Percentiles rank a stretch among this genome's conserved stretches.
phyloP scores from a whole-genome alignment of 2,797 vertebrate genomes.

The Myiotriccus ornatus region DNA sequence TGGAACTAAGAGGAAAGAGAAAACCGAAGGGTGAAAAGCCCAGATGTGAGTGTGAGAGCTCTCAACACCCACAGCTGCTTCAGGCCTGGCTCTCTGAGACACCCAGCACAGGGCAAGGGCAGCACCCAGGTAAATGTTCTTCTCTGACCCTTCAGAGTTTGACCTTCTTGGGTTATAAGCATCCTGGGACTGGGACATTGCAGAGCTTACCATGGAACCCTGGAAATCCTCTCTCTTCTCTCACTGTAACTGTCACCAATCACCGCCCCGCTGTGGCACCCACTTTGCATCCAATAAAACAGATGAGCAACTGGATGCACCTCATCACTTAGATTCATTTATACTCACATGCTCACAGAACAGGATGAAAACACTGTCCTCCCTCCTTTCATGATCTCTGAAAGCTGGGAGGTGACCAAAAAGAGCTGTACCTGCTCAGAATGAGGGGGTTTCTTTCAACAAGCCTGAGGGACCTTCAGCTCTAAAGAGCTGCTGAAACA shows the following conservation, averaged over 20 bases:
- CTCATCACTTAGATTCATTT: background rate
- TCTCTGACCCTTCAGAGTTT: background rate
- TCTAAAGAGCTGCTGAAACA: conserved; percentile 32
- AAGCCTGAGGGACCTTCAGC: background rate
- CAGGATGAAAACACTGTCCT: background rate
- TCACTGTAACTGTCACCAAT: background rate
- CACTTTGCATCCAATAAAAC: background rate
- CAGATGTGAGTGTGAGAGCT: rapidly evolving
- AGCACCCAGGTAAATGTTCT: background rate
- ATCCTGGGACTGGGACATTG: background rate
- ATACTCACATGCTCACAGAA: background rate
- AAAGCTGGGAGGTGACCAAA: background rate
- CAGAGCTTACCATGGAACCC: background rate
- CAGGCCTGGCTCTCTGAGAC: background rate
- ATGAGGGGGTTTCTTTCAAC: background rate
- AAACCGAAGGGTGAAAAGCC: background rate
- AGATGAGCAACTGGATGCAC: background rate
- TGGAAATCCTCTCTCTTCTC: background rate
- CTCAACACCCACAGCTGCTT: background rate
- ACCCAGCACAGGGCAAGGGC: background rate
- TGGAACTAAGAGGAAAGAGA: background rate
- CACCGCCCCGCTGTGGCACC: background rate
- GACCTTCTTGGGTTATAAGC: background rate
- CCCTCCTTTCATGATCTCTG: background rate
- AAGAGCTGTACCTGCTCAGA: conserved; percentile 11